Evolutionary conservation across 2,888 invertebrate species (phyloP).

Genomic region (Notodonta ziczac): DNA sequence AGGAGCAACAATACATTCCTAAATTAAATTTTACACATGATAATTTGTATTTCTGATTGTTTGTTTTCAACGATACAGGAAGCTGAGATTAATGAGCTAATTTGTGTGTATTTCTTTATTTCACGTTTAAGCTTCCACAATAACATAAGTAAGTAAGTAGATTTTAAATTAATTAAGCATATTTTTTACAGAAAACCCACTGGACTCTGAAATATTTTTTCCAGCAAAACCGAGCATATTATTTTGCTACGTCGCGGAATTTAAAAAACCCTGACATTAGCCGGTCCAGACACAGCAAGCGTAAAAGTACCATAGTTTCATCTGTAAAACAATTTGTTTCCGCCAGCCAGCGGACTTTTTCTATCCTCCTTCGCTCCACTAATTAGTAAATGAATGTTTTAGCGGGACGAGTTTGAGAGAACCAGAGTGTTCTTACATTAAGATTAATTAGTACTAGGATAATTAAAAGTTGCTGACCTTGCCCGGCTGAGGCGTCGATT

Average conservation of each 20-base stretch:
- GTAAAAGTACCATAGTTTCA: slow-evolving; percentile 23
- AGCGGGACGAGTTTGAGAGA: slow-evolving; percentile 31
- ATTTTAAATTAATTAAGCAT: neutral
- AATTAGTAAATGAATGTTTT: slow-evolving; percentile 46
- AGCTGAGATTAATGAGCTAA: too few relatives aligned
- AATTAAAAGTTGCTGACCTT: slow-evolving; percentile 34
- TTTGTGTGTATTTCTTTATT: too few relatives aligned
- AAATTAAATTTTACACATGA: slow-evolving; percentile 17
- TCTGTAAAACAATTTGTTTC: slow-evolving; percentile 36
- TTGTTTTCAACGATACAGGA: neutral
- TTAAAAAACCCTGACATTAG: slow-evolving; percentile 23
- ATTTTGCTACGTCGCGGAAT: slow-evolving; percentile 7
- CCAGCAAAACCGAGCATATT: slow-evolving; percentile 11
- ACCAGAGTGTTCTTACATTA: slow-evolving; percentile 30
- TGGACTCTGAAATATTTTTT: slow-evolving; percentile 11
- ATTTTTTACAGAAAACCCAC: slow-evolving; percentile 9
- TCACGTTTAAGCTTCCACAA: neutral
- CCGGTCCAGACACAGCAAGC: slow-evolving; percentile 16
- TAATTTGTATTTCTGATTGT: neutral
- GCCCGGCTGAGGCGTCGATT: slow-evolving; percentile 17
- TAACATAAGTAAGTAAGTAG: neutral
- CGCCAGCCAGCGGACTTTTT: slow-evolving; percentile 29
- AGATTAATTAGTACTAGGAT: slow-evolving; percentile 30
- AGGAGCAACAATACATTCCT: slow-evolving; percentile 21
- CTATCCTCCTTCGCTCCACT: slow-evolving; percentile 33